Percentiles rank a stretch among this genome's conserved stretches.
These are phyloP conservation scores for Tetrapedia diversipes DNA, from an alignment of 2,888 invertebrate genomes.

Conservation along the genomic window DNA sequence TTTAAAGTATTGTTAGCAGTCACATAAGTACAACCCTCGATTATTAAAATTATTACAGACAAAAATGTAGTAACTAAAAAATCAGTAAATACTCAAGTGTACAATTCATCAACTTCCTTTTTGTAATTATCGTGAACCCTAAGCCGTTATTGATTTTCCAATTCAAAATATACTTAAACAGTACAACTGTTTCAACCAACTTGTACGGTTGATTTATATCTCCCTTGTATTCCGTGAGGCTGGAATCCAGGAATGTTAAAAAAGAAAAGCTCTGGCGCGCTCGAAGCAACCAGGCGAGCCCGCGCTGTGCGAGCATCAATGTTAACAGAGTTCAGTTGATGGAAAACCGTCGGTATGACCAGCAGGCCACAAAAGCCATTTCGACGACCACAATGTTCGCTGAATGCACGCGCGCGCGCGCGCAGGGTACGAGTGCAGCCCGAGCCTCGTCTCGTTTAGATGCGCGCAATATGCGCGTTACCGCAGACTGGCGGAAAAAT, in stretches of 20 bases:
- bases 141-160: too few relatives aligned
- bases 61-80: too few relatives aligned
- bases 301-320: slow-evolving; percentile 66
- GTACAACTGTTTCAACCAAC: too few relatives aligned
- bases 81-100: too few relatives aligned
- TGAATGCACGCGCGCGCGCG: slow-evolving; percentile 69
- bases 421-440: slow-evolving; percentile 55
- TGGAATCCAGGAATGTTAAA: slow-evolving; percentile 1
- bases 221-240: background rate
- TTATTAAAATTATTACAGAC: too few relatives aligned
- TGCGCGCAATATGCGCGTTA: slow-evolving; percentile 72
- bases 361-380: slow-evolving; percentile 79
- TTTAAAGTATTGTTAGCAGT: too few relatives aligned
- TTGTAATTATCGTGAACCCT: too few relatives aligned
- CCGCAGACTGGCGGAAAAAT: slow-evolving; percentile 58
- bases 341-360: slow-evolving; percentile 71
- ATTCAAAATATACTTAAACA: too few relatives aligned
- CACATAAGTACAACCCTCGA: too few relatives aligned
- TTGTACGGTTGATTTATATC: too few relatives aligned
- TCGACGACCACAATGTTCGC: slow-evolving; percentile 79
- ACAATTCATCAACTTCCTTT: too few relatives aligned
- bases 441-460: slow-evolving; percentile 60
- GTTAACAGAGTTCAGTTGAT: slow-evolving; percentile 74
- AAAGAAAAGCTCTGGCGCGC: background rate
- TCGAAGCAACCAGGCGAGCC: slow-evolving; percentile 31